Base-by-base conservation (phyloP, 2,888 invertebrate genomes). In the Yponomeuta malinellus region DNA sequence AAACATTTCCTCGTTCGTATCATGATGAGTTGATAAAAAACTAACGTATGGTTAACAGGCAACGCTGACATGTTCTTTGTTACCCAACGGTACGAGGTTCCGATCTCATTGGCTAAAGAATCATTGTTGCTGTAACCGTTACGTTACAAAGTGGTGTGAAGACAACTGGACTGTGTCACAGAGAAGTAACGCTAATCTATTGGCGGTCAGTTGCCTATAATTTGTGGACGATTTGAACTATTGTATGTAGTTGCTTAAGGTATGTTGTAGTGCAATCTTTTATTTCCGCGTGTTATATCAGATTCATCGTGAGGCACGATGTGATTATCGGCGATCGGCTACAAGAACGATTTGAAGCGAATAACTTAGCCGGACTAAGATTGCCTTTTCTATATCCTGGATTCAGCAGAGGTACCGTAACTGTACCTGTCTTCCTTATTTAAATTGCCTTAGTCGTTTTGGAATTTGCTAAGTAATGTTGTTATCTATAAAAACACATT, bases 111-210 rank as follows among this genome's bases (percentile, higher is more conserved):
- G 52, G 52, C 52, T 15, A 59, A 59, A 59, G 52, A 15, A 15
- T 15, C 15, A 59, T 59, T 59, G 52, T 59, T 59, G 15, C 52
- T 59, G 52, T 8, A 59, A 59, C 52, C 12, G 52, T 59, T 59
- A 59, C 52, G 52, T 59, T 59, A 4, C 15, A 59, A 59, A 59
- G 12, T 59, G 52, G 52, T 12, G 52, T 59, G 52, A 12, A 59
- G 52, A 59, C 52, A 59, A 59, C 15, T 59, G 52, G 52, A 59
- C 52, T 59, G 52, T 59, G 52, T 59, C 52, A 59, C 52, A 59
- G 52, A 59, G 52, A 59, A 59, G 15, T 59, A 15, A 59, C 52
- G 52, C 15, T 59, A 59, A 59, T 15, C 52, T 59, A 15, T 59
- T 59, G 6, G 52, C 52, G 52, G 52, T 59, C 15, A 15, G 52